phyloP scores from a whole-genome alignment of 2,113 vertebrate genomes.

The Sylvilagus bachmani region DNA sequence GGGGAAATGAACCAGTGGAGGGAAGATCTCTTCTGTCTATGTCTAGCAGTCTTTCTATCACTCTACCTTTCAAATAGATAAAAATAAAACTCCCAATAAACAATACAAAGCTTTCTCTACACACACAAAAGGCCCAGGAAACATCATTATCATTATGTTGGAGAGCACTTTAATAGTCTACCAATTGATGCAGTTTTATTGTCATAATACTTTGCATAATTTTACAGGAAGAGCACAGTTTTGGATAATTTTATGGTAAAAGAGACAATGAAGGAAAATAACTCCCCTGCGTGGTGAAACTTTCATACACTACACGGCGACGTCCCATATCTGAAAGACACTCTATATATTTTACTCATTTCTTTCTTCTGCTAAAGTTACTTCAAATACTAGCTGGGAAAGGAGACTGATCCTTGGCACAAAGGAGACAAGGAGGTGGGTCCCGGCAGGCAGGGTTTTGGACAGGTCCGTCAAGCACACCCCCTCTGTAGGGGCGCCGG shows the following conservation, averaged over 20 bases:
- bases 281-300: constrained; percentile 4
- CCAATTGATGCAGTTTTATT: constrained; percentile 48
- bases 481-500: neutral
- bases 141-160: neutral
- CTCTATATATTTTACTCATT: neutral
- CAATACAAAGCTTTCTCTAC: neutral
- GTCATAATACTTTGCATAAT: constrained; percentile 22
- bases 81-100: too few species aligned
- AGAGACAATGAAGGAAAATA: constrained; percentile 20
- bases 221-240: constrained; percentile 14
- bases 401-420: neutral
- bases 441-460: neutral
- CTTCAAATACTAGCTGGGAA: constrained; percentile 44
- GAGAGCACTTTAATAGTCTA: constrained; percentile 61
- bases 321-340: neutral
- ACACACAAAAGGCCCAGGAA: neutral
- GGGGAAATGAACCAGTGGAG: too few species aligned
- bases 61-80: too few species aligned
- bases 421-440: neutral
- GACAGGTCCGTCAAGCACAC: neutral
- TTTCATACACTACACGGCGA: neutral
- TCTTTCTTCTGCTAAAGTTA: neutral
- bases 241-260: constrained; percentile 27
- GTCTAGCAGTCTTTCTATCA: too few species aligned
- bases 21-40: too few species aligned